Evolutionary conservation across 2,888 invertebrate species (phyloP), one percentile per base, ranked within the genome.

Genomic region (Pyrochroa serraticornis): DNA sequence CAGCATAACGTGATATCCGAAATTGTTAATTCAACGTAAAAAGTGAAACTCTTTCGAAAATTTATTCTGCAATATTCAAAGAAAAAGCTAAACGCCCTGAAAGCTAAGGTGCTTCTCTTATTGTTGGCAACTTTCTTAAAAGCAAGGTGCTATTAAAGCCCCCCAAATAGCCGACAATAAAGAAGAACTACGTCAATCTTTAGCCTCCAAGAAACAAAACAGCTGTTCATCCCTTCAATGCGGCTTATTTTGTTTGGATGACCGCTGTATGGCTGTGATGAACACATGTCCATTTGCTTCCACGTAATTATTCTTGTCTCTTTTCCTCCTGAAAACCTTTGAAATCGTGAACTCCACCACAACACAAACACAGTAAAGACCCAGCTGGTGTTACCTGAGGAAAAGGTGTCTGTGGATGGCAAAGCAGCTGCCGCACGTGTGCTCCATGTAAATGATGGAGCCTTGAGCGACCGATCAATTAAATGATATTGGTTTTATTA

Each of bases 381-480:
- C 44, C n/a, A 33, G 6, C 41, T 41, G 49, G 51, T 53, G 53
- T 14, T 53, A 53, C 46, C 52, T 47, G 51, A 37, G 41, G 49
- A 38, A 42, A 58, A 58, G 58, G 58, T 58, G 58, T 53, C 33
- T 47, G 34, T 45, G 36, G 50, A 45, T 43, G 39, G 38, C 32
- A 12, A 35, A 45, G 48, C 58, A 58, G 58, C 58, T 58, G 58
- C 58, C 48, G 58, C 58, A 58, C 58, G 58, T 58, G 58, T 52
- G 53, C 53, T 13, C 38, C 58, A 53, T 52, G 44, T 42, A 49
- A 55, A 55, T 55, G 55, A 49, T 35, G 33, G 12, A 44, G 49
- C 7, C 46, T 37, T 53, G 37, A 53, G 53, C 45, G 51, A 32
- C 53, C 42, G 55, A 55, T 55, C 55, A 49, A 55, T 55, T 55